Evolutionary conservation across 1,140 invertebrate species (phyloP).

Genomic region (Sycobia sp.): DNA sequence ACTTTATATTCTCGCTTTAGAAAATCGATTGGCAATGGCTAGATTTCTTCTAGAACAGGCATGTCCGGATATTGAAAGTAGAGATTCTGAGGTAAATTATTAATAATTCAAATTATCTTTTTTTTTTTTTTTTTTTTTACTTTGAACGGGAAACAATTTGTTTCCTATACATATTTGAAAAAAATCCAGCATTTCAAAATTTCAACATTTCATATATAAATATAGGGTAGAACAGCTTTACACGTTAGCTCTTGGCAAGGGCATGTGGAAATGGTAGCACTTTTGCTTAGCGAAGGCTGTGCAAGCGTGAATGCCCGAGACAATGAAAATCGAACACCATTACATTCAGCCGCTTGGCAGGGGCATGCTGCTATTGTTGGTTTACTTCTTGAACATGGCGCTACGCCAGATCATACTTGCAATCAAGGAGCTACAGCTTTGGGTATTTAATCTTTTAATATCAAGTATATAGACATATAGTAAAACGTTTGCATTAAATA

Average conservation of each 20-base stretch:
- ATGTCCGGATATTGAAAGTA: conserved; percentile 81
- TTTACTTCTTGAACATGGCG: conserved; percentile 77
- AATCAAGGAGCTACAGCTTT: conserved; percentile 93
- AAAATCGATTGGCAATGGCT: conserved; percentile 86
- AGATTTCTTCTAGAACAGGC: conserved; percentile 80
- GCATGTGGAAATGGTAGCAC: conserved; percentile 85
- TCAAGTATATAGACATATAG: not conserved
- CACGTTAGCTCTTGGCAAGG: conserved; percentile 96
- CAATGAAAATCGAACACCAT: conserved; percentile 84
- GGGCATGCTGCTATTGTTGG: conserved; percentile 85
- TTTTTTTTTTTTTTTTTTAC: too few relatives aligned
- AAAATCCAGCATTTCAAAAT: not conserved
- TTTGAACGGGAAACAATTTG: too few relatives aligned
- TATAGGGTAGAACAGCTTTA: conserved; percentile 82
- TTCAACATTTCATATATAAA: not conserved
- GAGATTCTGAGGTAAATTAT: conserved; percentile 87
- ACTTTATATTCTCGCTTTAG: conserved; percentile 88
- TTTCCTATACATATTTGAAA: too few relatives aligned
- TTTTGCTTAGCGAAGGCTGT: conserved; percentile 77
- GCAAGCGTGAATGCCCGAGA: conserved; percentile 89
- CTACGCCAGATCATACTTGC: conserved; percentile 86
- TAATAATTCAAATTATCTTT: too few relatives aligned
- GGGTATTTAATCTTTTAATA: conserved; percentile 54
- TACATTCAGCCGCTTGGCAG: conserved; percentile 95
- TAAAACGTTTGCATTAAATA: too few relatives aligned